Conservation (phyloP, 1,140 invertebrate species). For the Liolophura sinensis region DNA sequence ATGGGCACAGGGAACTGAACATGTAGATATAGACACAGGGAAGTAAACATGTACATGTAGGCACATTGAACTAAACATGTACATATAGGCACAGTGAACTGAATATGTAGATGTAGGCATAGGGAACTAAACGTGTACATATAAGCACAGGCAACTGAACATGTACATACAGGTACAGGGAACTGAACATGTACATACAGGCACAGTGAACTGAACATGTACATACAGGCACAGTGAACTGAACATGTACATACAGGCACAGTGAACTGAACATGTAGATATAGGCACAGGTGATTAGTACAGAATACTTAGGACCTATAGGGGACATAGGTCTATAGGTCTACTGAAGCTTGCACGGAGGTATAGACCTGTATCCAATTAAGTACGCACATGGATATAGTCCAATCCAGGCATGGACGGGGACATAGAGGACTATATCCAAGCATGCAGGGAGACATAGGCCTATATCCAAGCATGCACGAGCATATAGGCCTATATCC, state of each 20-base stretch:
- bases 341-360: too few relatives aligned
- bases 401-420: too few relatives aligned
- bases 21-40: conserved; percentile 1
- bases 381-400: too few relatives aligned
- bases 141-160: neutral
- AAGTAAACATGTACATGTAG: neutral
- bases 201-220: neutral
- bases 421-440: too few relatives aligned
- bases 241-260: neutral
- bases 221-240: neutral
- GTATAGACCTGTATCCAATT: too few relatives aligned
- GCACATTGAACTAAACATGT: neutral
- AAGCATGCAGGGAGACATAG: too few relatives aligned
- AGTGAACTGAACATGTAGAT: neutral
- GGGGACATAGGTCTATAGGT: too few relatives aligned
- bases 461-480: too few relatives aligned
- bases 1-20: neutral
- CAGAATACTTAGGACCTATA: too few relatives aligned
- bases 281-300: too few relatives aligned
- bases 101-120: neutral
- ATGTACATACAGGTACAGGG: neutral
- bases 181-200: neutral
- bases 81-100: neutral
- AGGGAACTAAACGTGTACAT: neutral
- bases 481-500: too few relatives aligned